Conservation (phyloP, 2,888 invertebrate genomes). For the Volucella zonaria region DNA sequence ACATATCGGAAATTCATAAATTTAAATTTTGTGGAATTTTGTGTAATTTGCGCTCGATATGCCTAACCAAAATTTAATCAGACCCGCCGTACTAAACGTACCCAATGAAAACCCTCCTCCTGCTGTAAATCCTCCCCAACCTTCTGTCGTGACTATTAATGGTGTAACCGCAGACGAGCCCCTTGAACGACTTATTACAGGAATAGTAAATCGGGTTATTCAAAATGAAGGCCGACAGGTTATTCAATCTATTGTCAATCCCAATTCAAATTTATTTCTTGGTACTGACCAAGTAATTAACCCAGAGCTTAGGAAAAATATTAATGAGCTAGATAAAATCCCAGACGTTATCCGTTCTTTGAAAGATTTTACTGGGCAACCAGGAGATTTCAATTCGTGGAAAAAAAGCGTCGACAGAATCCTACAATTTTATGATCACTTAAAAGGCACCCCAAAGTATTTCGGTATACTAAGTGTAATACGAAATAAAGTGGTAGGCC, state of each 20-base stretch:
- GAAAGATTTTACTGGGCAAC: constrained; percentile 51
- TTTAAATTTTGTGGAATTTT: too few relatives aligned
- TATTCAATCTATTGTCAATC: constrained; percentile 12
- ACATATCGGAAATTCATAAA: too few relatives aligned
- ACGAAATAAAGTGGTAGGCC: constrained; percentile 45
- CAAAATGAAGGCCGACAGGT: constrained; percentile 7
- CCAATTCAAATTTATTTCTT: not conserved
- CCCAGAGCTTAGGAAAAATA: constrained; percentile 8
- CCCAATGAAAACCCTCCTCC: too few relatives aligned
- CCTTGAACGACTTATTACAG: not conserved
- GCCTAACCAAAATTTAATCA: too few relatives aligned
- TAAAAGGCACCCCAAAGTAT: too few relatives aligned
- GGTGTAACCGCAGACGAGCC: not conserved
- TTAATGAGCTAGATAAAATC: constrained; percentile 48
- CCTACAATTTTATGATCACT: constrained; percentile 33
- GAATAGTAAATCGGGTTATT: constrained; percentile 7
- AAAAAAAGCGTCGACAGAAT: constrained; percentile 54
- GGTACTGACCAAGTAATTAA: constrained; percentile 19
- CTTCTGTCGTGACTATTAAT: too few relatives aligned
- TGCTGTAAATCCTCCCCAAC: too few relatives aligned
- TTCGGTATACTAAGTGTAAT: too few relatives aligned
- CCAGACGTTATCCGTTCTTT: constrained; percentile 45
- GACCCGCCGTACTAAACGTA: too few relatives aligned
- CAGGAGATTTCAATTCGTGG: constrained; percentile 51
- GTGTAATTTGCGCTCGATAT: too few relatives aligned